Conservation (phyloP, 2,113 vertebrate species). For the Dicentrarchus labrax region DNA sequence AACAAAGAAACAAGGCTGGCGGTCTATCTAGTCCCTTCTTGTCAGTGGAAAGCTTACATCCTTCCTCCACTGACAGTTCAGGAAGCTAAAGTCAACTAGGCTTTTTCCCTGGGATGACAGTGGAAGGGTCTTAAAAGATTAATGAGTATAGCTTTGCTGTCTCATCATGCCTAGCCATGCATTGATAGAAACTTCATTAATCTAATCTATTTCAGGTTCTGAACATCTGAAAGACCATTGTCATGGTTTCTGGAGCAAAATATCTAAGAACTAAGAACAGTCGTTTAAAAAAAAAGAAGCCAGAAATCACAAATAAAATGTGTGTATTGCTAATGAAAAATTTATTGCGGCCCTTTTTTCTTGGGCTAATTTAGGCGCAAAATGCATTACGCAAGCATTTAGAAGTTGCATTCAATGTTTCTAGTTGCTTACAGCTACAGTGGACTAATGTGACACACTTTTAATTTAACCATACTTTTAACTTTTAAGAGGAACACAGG, state of each 20-base stretch:
- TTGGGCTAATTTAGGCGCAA: neutral
- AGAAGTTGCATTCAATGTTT: conserved; percentile 20
- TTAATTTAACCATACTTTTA: no score
- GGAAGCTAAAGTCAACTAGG: conserved; percentile 61
- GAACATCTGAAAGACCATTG: conserved; percentile 16
- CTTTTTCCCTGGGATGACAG: conserved; percentile 47
- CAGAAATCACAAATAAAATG: neutral
- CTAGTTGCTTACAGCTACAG: neutral
- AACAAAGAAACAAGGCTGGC: conserved; percentile 28
- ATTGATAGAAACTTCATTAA: conserved; percentile 59
- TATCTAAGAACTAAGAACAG: neutral
- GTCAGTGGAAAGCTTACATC: conserved; percentile 54
- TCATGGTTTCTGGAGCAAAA: conserved; percentile 31
- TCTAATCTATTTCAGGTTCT: conserved; percentile 48
- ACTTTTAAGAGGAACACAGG: conserved; percentile 27
- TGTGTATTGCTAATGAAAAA: conserved; percentile 20
- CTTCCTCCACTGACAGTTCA: conserved; percentile 60
- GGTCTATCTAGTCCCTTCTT: conserved; percentile 44
- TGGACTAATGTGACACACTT: conserved; percentile 19
- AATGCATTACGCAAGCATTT: conserved; percentile 18
- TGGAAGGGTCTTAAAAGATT: conserved; percentile 71
- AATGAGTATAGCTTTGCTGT: conserved; percentile 60
- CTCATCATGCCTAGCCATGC: conserved; percentile 53
- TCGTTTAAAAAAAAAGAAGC: neutral
- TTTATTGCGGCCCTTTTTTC: conserved; percentile 24